These are phyloP conservation scores for Neoaliturus tenellus DNA, from an alignment of 2,888 invertebrate genomes.

Conservation along the genomic window DNA sequence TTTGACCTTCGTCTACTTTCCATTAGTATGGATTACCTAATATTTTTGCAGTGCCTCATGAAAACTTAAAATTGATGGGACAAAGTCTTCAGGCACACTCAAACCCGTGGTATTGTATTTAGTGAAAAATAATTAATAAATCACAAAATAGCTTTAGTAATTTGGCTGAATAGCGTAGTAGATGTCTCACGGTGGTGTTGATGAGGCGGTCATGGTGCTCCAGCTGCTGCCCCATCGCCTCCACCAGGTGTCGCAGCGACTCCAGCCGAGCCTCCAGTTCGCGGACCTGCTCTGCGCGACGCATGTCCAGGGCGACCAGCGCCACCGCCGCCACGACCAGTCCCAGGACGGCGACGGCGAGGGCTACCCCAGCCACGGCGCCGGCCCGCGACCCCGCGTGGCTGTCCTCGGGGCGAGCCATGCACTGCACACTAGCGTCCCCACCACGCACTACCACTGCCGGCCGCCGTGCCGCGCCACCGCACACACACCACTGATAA, in stretches of 20 bases:
- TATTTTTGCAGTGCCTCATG: too few species aligned
- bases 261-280: background rate
- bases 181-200: constrained; percentile 37
- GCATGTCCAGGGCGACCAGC: constrained; percentile 2
- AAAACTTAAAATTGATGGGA: too few species aligned
- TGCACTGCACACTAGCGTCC: background rate
- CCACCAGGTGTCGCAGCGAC: background rate
- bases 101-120: too few species aligned
- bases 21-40: too few species aligned
- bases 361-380: background rate
- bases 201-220: constrained; percentile 12
- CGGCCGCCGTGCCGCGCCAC: background rate
- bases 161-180: too few species aligned
- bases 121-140: too few species aligned
- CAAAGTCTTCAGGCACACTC: too few species aligned
- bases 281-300: background rate
- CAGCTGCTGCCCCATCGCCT: constrained; percentile 12
- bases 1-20: too few species aligned
- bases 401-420: background rate
- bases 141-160: too few species aligned
- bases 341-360: constrained; percentile 7
- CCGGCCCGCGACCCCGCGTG: background rate
- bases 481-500: constrained; percentile 32
- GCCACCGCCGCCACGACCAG: background rate
- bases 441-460: background rate